phyloP scores from a whole-genome alignment of 1,140 invertebrate genomes.

The Armadillidium nasatum region DNA sequence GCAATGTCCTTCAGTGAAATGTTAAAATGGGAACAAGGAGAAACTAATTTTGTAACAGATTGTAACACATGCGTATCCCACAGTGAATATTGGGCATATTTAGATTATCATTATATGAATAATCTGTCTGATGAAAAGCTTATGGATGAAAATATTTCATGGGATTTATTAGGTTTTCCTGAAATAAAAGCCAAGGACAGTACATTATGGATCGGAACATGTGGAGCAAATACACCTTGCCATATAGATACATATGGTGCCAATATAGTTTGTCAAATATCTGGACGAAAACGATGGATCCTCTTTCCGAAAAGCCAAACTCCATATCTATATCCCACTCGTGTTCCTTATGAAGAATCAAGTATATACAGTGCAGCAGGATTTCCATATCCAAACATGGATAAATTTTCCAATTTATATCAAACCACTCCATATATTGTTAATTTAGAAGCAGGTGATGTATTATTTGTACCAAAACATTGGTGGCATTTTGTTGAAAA shows the following conservation, averaged over 20 bases:
- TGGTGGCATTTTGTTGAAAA: conserved; percentile 98
- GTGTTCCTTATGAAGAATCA: conserved; percentile 94
- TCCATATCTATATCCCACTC: conserved; percentile 65
- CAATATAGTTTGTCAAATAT: conserved; percentile 84
- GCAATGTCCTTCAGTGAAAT: not conserved
- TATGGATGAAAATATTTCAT: conserved; percentile 59
- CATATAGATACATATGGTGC: conserved; percentile 91
- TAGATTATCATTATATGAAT: conserved; percentile 40
- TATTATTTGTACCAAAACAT: conserved; percentile 76
- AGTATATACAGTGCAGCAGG: conserved; percentile 76
- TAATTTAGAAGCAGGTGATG: conserved; percentile 72
- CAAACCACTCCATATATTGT: conserved; percentile 56
- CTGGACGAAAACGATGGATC: conserved; percentile 87
- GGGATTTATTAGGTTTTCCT: conserved; percentile 69
- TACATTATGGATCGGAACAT: conserved; percentile 84
- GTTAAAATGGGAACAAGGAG: not conserved
- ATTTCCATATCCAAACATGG: conserved; percentile 54
- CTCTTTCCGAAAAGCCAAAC: conserved; percentile 77
- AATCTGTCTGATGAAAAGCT: conserved; percentile 17
- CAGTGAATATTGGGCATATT: conserved; percentile 35
- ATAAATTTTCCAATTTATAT: conserved; percentile 48
- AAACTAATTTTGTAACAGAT: not conserved
- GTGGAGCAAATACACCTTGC: conserved; percentile 83
- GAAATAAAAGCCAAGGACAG: conserved; percentile 63
- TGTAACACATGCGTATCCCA: not conserved